A percentile compares a stretch with the other conserved stretches of the same genome.
These are phyloP conservation scores for Abrostola tripartita DNA, from an alignment of 2,888 invertebrate species.

Conservation along the genomic window DNA sequence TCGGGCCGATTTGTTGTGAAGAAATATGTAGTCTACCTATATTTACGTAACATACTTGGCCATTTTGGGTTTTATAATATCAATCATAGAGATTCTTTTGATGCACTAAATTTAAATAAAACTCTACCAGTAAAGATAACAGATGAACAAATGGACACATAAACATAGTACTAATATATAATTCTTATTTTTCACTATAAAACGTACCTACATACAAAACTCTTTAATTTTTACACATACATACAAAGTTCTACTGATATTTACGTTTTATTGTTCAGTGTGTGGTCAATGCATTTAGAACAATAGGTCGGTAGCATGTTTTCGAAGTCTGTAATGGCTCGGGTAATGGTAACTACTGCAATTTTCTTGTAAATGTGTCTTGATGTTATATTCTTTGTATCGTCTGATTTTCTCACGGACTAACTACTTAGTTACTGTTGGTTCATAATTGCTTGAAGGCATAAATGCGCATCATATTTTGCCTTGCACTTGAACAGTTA, in stretches of 20 bases:
- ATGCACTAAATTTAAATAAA: no score
- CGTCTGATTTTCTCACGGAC: conserved; percentile 10
- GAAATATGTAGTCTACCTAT: no score
- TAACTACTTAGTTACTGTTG: not conserved
- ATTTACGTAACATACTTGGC: no score
- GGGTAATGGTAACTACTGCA: conserved; percentile 20
- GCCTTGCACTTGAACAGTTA: no score
- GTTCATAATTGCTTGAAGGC: no score
- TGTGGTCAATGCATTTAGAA: conserved; percentile 7
- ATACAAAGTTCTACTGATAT: conserved; percentile 9
- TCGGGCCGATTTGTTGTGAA: no score
- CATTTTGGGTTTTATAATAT: no score
- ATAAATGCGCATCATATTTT: no score
- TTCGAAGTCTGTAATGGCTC: not conserved
- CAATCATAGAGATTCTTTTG: no score
- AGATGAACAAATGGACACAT: no score
- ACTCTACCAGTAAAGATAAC: no score
- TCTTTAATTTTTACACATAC: not conserved
- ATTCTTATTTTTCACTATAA: not conserved
- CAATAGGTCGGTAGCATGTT: conserved; percentile 16
- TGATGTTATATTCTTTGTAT: conserved; percentile 10
- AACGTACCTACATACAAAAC: not conserved
- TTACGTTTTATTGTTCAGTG: conserved; percentile 21
- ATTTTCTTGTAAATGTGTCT: conserved; percentile 24
- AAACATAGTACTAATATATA: no score